Percentiles rank a stretch among this genome's conserved stretches.
Evolutionary conservation across 2,888 invertebrate species (phyloP).

Genomic region (Xestia xanthographa): DNA sequence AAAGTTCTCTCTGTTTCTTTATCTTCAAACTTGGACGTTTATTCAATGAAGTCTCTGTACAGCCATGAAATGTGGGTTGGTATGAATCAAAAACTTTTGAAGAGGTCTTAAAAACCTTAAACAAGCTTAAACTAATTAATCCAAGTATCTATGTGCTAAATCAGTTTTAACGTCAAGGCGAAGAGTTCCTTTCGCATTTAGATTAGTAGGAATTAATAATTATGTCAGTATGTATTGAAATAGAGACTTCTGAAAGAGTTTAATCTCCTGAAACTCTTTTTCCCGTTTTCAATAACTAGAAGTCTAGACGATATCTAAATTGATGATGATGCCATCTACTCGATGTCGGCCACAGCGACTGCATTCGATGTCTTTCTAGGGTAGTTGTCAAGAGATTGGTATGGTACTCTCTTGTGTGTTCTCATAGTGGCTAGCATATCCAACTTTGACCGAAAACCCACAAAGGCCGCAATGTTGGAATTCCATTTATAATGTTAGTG

Average conservation of each 20-base stretch:
- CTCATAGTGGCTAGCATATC: too few relatives aligned
- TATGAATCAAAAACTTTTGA: not conserved
- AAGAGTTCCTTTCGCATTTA: not conserved
- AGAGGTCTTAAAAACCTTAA: not conserved
- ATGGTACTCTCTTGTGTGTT: too few relatives aligned
- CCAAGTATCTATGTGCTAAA: too few relatives aligned
- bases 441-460: too few relatives aligned
- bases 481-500: not conserved
- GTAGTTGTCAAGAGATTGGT: too few relatives aligned
- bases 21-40: conserved; percentile 2
- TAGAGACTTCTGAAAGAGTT: not conserved
- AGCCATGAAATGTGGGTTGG: not conserved
- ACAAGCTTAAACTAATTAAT: too few relatives aligned
- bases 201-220: not conserved
- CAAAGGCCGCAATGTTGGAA: not conserved
- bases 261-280: not conserved
- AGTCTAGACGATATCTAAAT: not conserved
- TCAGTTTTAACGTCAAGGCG: too few relatives aligned
- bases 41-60: conserved; percentile 9
- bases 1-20: conserved; percentile 5
- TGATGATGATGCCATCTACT: not conserved
- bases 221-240: not conserved
- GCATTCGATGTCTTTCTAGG: too few relatives aligned
- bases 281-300: too few relatives aligned
- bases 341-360: too few relatives aligned